Evolutionary conservation across 53 echinoderm and acorn worm species (phyloP).

Genomic region (Apostichopus leukothele): DNA sequence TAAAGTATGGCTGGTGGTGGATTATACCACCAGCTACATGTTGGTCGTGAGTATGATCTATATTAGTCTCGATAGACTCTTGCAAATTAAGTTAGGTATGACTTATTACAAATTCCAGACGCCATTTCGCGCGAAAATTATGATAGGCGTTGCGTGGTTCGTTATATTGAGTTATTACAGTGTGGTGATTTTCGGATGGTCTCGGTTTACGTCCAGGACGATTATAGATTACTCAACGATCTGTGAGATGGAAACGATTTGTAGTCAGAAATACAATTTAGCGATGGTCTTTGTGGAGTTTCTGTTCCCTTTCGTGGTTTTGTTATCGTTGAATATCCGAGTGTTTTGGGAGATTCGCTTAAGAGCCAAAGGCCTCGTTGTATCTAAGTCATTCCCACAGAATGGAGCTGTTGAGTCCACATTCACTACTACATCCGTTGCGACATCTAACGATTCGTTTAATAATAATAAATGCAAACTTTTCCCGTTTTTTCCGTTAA

Average conservation of each 20-base stretch:
- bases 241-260: constrained; percentile 48
- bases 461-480: background rate
- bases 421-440: background rate
- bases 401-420: background rate
- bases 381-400: background rate
- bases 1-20: constrained; percentile 68
- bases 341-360: constrained; percentile 55
- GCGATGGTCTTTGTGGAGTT: constrained; percentile 55
- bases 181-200: constrained; percentile 34
- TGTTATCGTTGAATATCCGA: constrained; percentile 52
- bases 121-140: constrained; percentile 20
- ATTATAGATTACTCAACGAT: constrained; percentile 36
- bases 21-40: constrained; percentile 62
- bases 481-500: background rate
- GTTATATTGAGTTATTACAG: constrained; percentile 40
- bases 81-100: constrained; percentile 55
- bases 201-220: constrained; percentile 15
- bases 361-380: constrained; percentile 45
- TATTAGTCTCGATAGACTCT: constrained; percentile 74
- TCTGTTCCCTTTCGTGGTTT: constrained; percentile 57
- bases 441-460: background rate
- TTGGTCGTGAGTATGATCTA: constrained; percentile 62
- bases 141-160: constrained; percentile 52
- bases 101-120: constrained; percentile 49
- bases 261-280: constrained; percentile 38